A percentile compares a stretch with the other conserved stretches of the same genome.
Conservation (phyloP, 2,797 vertebrate species). For the Siniperca scherzeri region DNA sequence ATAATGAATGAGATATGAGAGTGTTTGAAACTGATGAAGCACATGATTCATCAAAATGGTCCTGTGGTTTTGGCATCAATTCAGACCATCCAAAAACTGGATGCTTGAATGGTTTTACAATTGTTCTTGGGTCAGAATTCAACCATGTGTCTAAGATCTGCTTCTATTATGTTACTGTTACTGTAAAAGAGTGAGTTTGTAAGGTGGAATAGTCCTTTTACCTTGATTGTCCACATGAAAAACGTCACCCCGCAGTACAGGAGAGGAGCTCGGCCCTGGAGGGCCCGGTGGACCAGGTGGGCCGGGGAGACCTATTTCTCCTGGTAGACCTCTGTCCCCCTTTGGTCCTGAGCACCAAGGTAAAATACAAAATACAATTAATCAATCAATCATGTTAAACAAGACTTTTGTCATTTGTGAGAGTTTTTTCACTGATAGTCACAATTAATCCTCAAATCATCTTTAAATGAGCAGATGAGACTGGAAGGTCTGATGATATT, state of each 20-base stretch:
- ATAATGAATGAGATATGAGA: slow-evolving; percentile 30
- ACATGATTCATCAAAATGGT: slow-evolving; percentile 45
- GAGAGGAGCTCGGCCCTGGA: slow-evolving; percentile 30
- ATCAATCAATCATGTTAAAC: not conserved
- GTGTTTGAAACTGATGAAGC: slow-evolving; percentile 30
- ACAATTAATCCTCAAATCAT: not conserved
- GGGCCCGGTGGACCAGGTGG: slow-evolving; percentile 89
- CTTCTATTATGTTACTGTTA: slow-evolving; percentile 39
- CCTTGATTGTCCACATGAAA: slow-evolving; percentile 89
- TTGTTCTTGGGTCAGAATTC: slow-evolving; percentile 48
- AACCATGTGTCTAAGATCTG: slow-evolving; percentile 34
- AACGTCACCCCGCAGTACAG: slow-evolving; percentile 86
- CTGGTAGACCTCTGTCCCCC: slow-evolving; percentile 89
- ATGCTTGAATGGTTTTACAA: slow-evolving; percentile 53
- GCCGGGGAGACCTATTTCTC: slow-evolving; percentile 83
- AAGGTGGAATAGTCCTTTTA: slow-evolving; percentile 70
- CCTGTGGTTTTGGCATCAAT: slow-evolving; percentile 55
- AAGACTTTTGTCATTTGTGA: not conserved
- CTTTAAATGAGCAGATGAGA: slow-evolving; percentile 10
- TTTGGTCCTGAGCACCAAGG: slow-evolving; percentile 84
- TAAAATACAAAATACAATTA: slow-evolving; percentile 19
- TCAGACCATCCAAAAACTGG: slow-evolving; percentile 47
- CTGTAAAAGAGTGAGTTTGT: slow-evolving; percentile 9
- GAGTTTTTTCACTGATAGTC: not conserved
- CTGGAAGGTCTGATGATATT: not conserved